phyloP scores from a whole-genome alignment of 2,888 invertebrate species.

The Drosophila phalerata region DNA sequence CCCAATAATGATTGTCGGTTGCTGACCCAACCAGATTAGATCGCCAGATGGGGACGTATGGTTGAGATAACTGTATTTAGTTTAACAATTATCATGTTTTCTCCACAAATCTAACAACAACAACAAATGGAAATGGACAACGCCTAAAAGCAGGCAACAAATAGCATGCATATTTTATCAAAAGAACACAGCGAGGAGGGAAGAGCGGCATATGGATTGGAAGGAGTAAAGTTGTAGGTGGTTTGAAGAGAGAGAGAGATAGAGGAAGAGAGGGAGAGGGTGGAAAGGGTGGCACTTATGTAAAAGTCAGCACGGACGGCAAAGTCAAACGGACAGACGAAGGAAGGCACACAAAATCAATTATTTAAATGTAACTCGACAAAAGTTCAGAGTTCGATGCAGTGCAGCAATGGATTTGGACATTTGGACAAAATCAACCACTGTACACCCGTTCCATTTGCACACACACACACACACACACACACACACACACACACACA shows the following conservation, averaged over 20 bases:
- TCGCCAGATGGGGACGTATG: background rate
- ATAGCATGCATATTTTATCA: constrained; percentile 44
- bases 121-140: constrained; percentile 22
- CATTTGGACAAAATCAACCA: background rate
- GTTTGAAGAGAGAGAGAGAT: background rate
- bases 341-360: constrained; percentile 61
- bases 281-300: constrained; percentile 9
- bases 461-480: background rate
- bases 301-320: constrained; percentile 19
- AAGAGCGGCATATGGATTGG: background rate
- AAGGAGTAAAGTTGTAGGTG: background rate
- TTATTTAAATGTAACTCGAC: constrained; percentile 68
- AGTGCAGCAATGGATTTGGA: constrained; percentile 32
- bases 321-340: constrained; percentile 24
- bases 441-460: background rate
- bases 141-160: constrained; percentile 54
- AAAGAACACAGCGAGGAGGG: background rate
- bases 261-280: background rate
- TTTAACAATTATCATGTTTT: constrained; percentile 17
- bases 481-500: background rate
- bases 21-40: background rate
- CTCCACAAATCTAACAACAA: constrained; percentile 11
- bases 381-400: constrained; percentile 63
- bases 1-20: background rate
- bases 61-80: constrained; percentile 5